phyloP scores from a whole-genome alignment of 2,797 vertebrate genomes.

The Enteromius trimaculatus region DNA sequence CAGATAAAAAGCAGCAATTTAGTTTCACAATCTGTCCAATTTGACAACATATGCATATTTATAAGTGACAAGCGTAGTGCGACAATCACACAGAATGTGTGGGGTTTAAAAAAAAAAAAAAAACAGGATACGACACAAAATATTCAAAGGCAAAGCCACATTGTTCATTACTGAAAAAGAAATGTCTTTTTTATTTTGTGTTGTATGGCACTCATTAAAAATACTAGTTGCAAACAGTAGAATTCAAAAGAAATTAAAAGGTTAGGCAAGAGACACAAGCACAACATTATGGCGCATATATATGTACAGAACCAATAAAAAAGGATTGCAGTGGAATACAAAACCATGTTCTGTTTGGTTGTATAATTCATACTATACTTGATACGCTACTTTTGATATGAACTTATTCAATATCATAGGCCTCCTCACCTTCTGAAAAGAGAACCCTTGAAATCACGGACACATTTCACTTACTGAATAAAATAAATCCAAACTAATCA shows the following conservation, averaged over 20 bases:
- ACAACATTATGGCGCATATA: background rate
- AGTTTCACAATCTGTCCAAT: background rate
- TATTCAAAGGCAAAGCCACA: background rate
- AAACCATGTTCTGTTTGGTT: background rate
- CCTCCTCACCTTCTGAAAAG: background rate
- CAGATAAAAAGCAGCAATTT: background rate
- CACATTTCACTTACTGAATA: background rate
- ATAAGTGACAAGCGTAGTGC: background rate
- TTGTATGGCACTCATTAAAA: background rate
- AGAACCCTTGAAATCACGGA: background rate
- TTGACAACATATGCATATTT: background rate
- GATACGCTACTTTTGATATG: background rate
- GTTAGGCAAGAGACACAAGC: background rate
- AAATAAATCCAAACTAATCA: slow-evolving; percentile 46
- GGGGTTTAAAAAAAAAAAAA: background rate
- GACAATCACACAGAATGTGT: background rate
- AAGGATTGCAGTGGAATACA: background rate
- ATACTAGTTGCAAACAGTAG: background rate
- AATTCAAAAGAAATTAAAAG: background rate
- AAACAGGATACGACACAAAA: background rate
- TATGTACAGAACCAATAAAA: background rate
- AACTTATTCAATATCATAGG: background rate
- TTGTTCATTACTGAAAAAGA: background rate
- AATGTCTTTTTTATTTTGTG: background rate
- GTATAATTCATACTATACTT: background rate